Evolutionary conservation across 2,113 vertebrate species (phyloP).

Genomic region (Etia nguti): DNA sequence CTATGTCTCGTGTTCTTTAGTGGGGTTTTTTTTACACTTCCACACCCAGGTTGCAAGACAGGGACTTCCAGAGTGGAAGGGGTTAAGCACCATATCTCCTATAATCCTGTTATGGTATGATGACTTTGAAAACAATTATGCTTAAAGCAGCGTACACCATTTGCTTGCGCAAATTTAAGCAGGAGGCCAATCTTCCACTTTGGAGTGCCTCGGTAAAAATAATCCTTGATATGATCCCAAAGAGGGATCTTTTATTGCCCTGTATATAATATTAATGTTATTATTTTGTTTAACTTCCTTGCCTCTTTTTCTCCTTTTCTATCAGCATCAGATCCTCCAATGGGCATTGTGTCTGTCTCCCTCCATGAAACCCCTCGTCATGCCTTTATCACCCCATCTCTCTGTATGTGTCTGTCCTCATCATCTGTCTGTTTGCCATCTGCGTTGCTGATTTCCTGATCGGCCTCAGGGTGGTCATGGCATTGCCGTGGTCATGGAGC

Average conservation of each 20-base stretch:
- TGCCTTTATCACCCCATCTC: not conserved
- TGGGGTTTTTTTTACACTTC: not conserved
- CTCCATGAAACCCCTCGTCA: not conserved
- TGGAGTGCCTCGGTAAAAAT: not conserved
- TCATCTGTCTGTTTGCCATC: slow-evolving; percentile 28
- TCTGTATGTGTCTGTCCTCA: not conserved
- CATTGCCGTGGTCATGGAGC: not conserved
- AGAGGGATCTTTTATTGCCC: not conserved
- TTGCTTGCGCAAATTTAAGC: not conserved
- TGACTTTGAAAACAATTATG: not conserved
- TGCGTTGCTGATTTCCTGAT: slow-evolving; percentile 30
- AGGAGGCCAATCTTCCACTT: not conserved
- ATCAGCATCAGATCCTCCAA: not conserved
- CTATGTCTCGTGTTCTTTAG: not conserved
- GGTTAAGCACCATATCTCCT: not conserved
- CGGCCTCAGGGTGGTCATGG: slow-evolving; percentile 6
- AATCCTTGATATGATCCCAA: not conserved
- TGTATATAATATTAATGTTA: not conserved
- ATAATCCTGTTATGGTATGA: not conserved
- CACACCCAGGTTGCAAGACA: not conserved
- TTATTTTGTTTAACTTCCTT: not conserved
- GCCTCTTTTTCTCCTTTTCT: not conserved
- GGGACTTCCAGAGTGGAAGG: not conserved
- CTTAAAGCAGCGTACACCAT: not conserved
- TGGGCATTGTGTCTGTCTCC: not conserved